Percentiles rank a stretch among this genome's conserved stretches.
Evolutionary conservation across 2,888 invertebrate genomes (phyloP).

Genomic region (Scrobipalpa costella): DNA sequence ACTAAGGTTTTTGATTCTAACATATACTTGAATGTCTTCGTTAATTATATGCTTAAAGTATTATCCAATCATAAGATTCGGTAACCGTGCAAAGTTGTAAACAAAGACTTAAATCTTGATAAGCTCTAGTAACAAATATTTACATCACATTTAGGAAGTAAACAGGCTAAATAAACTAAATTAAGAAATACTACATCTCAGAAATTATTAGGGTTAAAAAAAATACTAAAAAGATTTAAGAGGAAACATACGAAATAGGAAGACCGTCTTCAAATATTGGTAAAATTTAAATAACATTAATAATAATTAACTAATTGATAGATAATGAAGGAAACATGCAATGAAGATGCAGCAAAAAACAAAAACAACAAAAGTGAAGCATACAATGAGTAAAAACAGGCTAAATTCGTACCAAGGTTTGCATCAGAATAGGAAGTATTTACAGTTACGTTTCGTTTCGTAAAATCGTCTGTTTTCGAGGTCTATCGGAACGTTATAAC

Average conservation of each 20-base stretch:
- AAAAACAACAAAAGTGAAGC: too few species aligned
- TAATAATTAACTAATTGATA: background rate
- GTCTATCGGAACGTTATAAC: constrained; percentile 26
- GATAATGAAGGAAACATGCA: background rate
- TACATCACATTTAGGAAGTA: constrained; percentile 10
- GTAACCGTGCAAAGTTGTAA: constrained; percentile 1
- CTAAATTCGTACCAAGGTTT: constrained; percentile 12
- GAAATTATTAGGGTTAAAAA: background rate
- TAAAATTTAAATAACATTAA: background rate
- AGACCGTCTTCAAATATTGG: background rate
- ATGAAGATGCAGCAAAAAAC: background rate
- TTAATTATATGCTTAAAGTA: background rate
- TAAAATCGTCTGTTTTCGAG: constrained; percentile 25
- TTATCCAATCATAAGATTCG: constrained; percentile 4
- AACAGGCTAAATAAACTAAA: background rate
- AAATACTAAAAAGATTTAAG: background rate
- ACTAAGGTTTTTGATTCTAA: background rate
- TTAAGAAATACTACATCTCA: background rate
- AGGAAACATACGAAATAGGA: background rate
- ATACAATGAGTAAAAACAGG: background rate
- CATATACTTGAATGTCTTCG: too few species aligned
- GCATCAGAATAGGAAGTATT: constrained; percentile 19
- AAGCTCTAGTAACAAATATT: constrained; percentile 12
- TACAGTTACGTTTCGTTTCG: constrained; percentile 19
- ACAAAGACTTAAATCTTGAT: constrained; percentile 10